Base-by-base conservation (phyloP, 1,140 invertebrate genomes). In the Trigoniulus corallinus region DNA sequence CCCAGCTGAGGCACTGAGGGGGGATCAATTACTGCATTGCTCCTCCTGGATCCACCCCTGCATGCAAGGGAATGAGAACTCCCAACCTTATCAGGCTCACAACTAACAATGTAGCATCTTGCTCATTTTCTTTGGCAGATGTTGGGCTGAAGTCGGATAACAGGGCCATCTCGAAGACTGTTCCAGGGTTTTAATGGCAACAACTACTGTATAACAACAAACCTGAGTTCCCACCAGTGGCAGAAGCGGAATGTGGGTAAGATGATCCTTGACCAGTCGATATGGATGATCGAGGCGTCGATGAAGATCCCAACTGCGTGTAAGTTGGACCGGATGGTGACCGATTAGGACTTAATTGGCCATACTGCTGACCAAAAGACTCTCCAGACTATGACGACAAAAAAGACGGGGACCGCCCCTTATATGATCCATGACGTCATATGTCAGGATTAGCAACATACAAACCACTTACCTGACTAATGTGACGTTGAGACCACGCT, bases 241-340 rank as follows among this genome's bases (percentile, higher is more conserved):
- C 61, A 50, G 73, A 67, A 48, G 72, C 66, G 54, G 77, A 72
- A 59, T 74, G 69, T 54, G 70, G 68, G 52, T 72, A 66, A 37
- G 69, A 70, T 53, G 56, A 56, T 44, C 57, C 61, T 52, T 51
- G 59, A 52, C 51, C 54, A 50, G 48, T 48, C 23, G 51, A 51
- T 2, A 51, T n/a, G 15, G 49, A 45, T 7, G 48, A 48, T n/a
- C 73, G 65, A 50, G 70, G 67, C 34, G 76, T 75, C 13, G 57
- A 51, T 7, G 61, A 58, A 24, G 77, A 78, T 62, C 80, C 81
- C 3, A 87, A 70, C 65, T 88, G 87, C 54, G 84, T 91, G 66
- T 86, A 89, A 12, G 82, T 86, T 20, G 82, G 86, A 54, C 79
- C 84, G 67, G 75, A 81, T 27, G 83, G 84, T 57, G 80, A 86